Evolutionary conservation across 2,113 vertebrate species (phyloP).

Genomic region (Boulengeromyrus knoepffleri): DNA sequence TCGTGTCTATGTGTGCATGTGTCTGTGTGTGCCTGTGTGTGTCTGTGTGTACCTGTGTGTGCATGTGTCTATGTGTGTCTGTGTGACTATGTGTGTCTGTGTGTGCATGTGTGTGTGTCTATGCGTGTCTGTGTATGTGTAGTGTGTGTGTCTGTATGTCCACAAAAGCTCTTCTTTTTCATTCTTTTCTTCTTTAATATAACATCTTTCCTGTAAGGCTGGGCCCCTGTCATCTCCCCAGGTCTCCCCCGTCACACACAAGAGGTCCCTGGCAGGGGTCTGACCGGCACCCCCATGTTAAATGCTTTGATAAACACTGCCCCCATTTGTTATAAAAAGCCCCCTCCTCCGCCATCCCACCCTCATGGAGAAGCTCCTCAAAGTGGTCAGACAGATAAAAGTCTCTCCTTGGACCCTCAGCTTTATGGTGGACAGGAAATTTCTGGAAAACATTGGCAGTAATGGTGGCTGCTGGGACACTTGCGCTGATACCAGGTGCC

Average conservation of each 20-base stretch:
- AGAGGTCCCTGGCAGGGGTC: not conserved
- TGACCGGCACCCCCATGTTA: not conserved
- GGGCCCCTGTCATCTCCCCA: not conserved
- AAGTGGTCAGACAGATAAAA: not conserved
- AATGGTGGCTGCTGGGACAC: not conserved
- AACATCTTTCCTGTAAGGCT: not conserved
- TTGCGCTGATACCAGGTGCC: too few relatives aligned
- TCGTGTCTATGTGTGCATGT: not conserved
- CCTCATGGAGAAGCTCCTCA: not conserved
- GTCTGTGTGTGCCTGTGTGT: not conserved
- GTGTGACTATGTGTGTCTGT: not conserved
- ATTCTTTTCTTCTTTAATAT: not conserved
- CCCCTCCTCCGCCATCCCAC: not conserved
- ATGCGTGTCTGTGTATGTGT: not conserved
- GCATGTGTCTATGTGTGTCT: not conserved
- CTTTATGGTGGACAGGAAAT: not conserved
- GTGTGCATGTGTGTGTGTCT: not conserved
- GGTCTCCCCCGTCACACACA: not conserved
- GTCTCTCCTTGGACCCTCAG: not conserved
- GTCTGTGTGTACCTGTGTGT: not conserved
- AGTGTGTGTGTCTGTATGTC: not conserved
- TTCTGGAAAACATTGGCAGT: not conserved
- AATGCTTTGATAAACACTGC: not conserved
- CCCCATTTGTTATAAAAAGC: not conserved
- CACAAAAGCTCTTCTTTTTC: not conserved